Evolutionary conservation across 2,888 invertebrate species (phyloP).

Genomic region (Holacanthella duospinosa): DNA sequence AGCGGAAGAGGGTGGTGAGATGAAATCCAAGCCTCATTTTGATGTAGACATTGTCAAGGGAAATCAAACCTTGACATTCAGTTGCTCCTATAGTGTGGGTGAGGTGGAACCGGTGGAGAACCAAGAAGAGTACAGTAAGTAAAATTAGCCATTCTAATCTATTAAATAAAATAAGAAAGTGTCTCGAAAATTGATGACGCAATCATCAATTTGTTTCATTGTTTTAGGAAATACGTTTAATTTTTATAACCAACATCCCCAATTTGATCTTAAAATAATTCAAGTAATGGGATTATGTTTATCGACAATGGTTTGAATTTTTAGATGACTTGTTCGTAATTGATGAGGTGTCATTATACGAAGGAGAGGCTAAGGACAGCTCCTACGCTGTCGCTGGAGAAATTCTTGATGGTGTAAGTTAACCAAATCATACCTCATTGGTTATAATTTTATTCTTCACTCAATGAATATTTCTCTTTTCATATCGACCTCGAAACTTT

Average conservation of each 20-base stretch:
- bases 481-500: no score
- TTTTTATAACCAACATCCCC: background rate
- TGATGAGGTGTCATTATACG: slow-evolving; percentile 80
- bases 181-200: no score
- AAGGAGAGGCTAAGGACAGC: slow-evolving; percentile 77
- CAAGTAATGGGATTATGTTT: background rate
- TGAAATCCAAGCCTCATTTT: slow-evolving; percentile 85
- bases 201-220: background rate
- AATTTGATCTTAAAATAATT: background rate
- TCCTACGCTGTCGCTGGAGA: slow-evolving; percentile 85
- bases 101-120: slow-evolving; percentile 45
- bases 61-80: slow-evolving; percentile 65
- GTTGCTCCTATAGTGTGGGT: slow-evolving; percentile 62
- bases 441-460: background rate
- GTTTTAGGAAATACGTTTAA: no score
- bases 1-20: slow-evolving; percentile 67
- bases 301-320: background rate
- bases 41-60: slow-evolving; percentile 73
- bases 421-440: background rate
- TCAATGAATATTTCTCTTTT: background rate
- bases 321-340: slow-evolving; percentile 85
- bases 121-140: slow-evolving; percentile 41
- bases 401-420: slow-evolving; percentile 80
- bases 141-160: background rate
- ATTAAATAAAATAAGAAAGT: background rate